These are phyloP conservation scores for Ericerus pela DNA, from an alignment of 1,140 invertebrate genomes.

Conservation along the genomic window DNA sequence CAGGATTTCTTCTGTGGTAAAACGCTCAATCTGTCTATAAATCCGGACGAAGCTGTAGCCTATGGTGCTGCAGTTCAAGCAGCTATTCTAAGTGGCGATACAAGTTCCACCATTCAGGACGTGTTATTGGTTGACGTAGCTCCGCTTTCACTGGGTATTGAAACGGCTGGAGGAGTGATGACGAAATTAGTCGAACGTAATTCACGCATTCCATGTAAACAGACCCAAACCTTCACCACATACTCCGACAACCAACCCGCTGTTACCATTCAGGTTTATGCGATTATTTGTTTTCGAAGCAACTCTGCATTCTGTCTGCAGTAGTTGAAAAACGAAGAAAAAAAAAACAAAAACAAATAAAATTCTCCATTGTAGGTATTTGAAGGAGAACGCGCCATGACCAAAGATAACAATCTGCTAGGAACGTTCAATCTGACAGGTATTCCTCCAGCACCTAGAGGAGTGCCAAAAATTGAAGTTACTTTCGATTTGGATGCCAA, in stretches of 20 bases:
- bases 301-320: too few species aligned
- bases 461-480: conserved; percentile 36
- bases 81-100: conserved; percentile 43
- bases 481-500: conserved; percentile 53
- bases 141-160: conserved; percentile 40
- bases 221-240: conserved; percentile 38
- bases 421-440: conserved; percentile 59
- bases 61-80: conserved; percentile 50
- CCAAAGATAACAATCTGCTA: conserved; percentile 55
- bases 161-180: conserved; percentile 42
- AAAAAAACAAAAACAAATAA: too few species aligned
- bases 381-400: conserved; percentile 50
- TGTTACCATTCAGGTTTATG: conserved; percentile 66
- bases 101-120: conserved; percentile 39
- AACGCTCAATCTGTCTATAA: conserved; percentile 46
- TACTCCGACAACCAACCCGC: conserved; percentile 49
- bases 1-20: conserved; percentile 45
- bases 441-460: conserved; percentile 45
- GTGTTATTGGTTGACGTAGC: conserved; percentile 39
- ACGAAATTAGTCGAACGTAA: conserved; percentile 40
- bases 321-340: too few species aligned
- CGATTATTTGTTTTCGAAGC: too few species aligned
- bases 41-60: conserved; percentile 49
- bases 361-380: too few species aligned
- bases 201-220: conserved; percentile 38